Base-by-base conservation (phyloP, 2,888 invertebrate genomes). In the Orchesellides sinensis region DNA sequence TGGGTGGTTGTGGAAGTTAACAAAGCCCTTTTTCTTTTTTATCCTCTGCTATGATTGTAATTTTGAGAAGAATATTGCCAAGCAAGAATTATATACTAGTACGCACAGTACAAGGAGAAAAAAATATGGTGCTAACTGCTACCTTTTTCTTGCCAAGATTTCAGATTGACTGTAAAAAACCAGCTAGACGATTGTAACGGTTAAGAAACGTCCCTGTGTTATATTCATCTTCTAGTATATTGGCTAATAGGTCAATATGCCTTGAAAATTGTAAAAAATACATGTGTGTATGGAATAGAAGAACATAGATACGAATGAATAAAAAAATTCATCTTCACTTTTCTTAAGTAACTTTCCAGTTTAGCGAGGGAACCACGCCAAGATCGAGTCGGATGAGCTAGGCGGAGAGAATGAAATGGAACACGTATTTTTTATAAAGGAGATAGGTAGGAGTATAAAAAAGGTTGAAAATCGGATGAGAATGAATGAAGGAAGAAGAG, bases 381-480 rank as follows among this genome's bases (percentile, higher is more conserved):
- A 32, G 5, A 10, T 10, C 32, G 47, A 35, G 23, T 77, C 17
- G 68, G 59, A 78, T 78, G 78, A 61, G 78, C 17, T 54, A 56
- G 69, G 69, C 59, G 68, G 47, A 35, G 78, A 65, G n/a, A n/a
- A 25, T 4, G 6, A 27, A 47, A 29, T 40, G 14, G 14, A 19
- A n/a, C 12, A 21, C 6, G 21, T 32, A 69, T 12, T 21, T 47
- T 4, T 8, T 65, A 65, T 8, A 40, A n/a, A n/a, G n/a, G 49
- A 49, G 27, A 54, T 54, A 47, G 54, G 19, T 52, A 32, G 54
- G 52, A 69, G 32, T 47, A 61, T 40, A 54, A 40, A 40, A 21
- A 40, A 45, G 27, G 25, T 21, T 35, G 75, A 61, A 56, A 68
- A 66, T 66, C 45, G 77, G 47, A 77, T 68, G 56, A 68, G 68